These are phyloP conservation scores for Aldrovandia affinis DNA, from an alignment of 2,797 vertebrate species.

Conservation along the genomic window DNA sequence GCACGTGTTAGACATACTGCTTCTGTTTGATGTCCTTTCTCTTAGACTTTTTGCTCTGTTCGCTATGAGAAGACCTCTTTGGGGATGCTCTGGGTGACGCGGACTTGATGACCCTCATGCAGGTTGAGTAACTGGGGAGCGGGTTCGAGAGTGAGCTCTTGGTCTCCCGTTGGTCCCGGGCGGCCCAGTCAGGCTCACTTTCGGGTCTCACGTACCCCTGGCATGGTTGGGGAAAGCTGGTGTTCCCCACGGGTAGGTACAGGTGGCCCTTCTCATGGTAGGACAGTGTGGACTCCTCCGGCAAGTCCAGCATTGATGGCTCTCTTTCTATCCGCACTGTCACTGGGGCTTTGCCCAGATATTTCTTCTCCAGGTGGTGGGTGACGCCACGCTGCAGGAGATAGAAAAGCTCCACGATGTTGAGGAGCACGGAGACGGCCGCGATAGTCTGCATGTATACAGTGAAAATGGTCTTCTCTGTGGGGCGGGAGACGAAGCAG, in stretches of 20 bases:
- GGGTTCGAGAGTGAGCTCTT: slow-evolving; percentile 29
- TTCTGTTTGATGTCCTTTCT: slow-evolving; percentile 55
- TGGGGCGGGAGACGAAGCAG: slow-evolving; percentile 82
- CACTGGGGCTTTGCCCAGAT: slow-evolving; percentile 18
- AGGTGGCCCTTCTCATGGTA: slow-evolving; percentile 49
- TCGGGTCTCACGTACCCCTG: slow-evolving; percentile 48
- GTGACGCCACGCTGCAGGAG: slow-evolving; percentile 66
- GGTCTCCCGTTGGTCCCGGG: slow-evolving; percentile 29
- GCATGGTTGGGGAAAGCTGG: slow-evolving; percentile 50
- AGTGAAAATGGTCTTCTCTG: slow-evolving; percentile 82
- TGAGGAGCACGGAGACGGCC: slow-evolving; percentile 74
- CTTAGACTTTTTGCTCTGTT: slow-evolving; percentile 49
- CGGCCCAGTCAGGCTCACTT: slow-evolving; percentile 49
- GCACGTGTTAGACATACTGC: slow-evolving; percentile 70
- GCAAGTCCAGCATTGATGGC: neutral
- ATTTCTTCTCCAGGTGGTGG: slow-evolving; percentile 59
- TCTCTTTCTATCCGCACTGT: slow-evolving; percentile 9
- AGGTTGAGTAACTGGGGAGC: slow-evolving; percentile 71
- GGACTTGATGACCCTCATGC: slow-evolving; percentile 54
- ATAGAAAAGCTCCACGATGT: slow-evolving; percentile 75
- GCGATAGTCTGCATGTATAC: slow-evolving; percentile 78
- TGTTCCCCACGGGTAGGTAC: slow-evolving; percentile 38
- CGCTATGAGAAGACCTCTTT: slow-evolving; percentile 51
- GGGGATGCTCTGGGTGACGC: slow-evolving; percentile 47
- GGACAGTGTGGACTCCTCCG: neutral